Percentiles rank a stretch among this genome's conserved stretches.
Conservation (phyloP, 2,113 vertebrate species). For the Calidris pugnax region DNA sequence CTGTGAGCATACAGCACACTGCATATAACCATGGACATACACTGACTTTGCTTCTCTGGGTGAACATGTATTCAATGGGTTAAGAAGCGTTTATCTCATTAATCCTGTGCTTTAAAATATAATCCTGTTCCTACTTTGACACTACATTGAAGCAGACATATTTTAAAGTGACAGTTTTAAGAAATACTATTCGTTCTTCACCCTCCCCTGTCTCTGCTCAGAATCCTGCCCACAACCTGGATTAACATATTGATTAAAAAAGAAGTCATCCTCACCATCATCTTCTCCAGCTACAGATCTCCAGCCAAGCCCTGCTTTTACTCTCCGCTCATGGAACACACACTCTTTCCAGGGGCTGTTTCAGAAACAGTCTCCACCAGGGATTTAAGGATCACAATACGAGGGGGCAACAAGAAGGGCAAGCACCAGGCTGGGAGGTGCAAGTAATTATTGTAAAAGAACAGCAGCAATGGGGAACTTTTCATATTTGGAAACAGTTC, state of each 20-base stretch:
- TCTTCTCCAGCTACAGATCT: neutral
- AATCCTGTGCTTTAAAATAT: slow-evolving; percentile 9
- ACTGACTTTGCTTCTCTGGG: neutral
- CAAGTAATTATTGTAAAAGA: neutral
- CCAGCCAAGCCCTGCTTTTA: neutral
- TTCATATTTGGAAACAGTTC: neutral
- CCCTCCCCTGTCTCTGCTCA: neutral
- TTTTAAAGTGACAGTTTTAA: slow-evolving; percentile 12
- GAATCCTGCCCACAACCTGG: neutral
- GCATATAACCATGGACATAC: neutral
- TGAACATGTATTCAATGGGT: neutral
- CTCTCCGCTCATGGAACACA: neutral
- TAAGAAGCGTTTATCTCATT: neutral
- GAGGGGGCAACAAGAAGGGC: neutral
- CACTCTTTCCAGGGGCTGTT: neutral
- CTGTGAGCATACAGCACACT: neutral
- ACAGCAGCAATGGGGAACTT: neutral
- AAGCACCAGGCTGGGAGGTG: neutral
- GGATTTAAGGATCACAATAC: neutral
- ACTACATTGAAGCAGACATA: neutral
- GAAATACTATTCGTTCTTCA: neutral
- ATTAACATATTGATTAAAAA: neutral
- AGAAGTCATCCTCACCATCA: neutral
- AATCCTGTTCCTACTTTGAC: neutral
- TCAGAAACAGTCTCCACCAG: accelerated